Percentiles rank a stretch among this genome's conserved stretches.
These are phyloP conservation scores for Drosophila jambulina DNA, from an alignment of 1,140 invertebrate species.

Conservation along the genomic window DNA sequence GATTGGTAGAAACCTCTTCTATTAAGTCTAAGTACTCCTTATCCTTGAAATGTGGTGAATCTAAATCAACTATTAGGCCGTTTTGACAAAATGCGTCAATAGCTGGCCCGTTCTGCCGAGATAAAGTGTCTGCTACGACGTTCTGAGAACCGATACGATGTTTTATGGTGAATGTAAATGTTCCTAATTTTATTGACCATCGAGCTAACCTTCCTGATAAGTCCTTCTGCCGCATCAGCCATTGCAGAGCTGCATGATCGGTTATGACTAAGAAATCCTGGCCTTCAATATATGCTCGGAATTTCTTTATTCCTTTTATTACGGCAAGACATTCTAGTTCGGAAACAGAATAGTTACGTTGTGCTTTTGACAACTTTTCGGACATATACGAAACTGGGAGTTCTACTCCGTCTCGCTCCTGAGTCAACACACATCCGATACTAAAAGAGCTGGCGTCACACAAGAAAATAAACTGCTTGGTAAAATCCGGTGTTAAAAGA, in stretches of 20 bases:
- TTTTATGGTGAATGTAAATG: neutral
- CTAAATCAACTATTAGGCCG: too few species aligned
- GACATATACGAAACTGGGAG: neutral
- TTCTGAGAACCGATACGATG: neutral
- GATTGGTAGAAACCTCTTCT: too few species aligned
- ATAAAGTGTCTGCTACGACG: neutral
- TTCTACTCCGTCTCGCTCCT: neutral
- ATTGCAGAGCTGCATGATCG: neutral
- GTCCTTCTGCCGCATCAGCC: neutral
- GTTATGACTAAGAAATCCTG: neutral
- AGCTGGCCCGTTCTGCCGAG: too few species aligned
- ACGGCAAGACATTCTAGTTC: neutral
- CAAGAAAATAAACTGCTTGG: neutral
- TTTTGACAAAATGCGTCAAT: too few species aligned
- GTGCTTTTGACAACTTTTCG: neutral
- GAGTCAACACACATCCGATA: neutral
- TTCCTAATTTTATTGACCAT: neutral
- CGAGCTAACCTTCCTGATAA: neutral
- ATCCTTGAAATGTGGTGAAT: too few species aligned
- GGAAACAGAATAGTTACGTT: neutral
- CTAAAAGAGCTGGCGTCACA: neutral
- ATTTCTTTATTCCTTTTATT: neutral
- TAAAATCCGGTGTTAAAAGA: neutral
- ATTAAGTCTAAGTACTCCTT: too few species aligned
- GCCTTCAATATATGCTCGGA: neutral